These are phyloP conservation scores for Capra hircus DNA, from an alignment of 2,113 vertebrate species.

Conservation along the genomic window DNA sequence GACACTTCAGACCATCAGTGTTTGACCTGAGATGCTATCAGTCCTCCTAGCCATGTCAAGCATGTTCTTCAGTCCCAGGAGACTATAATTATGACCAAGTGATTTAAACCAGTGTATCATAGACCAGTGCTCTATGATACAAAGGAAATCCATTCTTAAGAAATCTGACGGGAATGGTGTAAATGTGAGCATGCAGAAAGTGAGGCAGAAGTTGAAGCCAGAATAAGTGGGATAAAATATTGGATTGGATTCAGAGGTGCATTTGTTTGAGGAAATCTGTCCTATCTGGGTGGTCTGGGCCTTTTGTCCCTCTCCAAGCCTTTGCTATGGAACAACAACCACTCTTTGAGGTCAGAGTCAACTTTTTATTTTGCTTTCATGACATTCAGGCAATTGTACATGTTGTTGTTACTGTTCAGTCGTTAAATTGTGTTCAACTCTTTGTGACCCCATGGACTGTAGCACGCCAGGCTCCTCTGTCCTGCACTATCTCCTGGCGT, in stretches of 20 bases:
- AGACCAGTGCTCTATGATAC: neutral
- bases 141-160: neutral
- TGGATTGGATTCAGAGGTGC: neutral
- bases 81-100: neutral
- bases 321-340: neutral
- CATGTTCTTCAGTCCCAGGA: neutral
- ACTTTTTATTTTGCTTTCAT: neutral
- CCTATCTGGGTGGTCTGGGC: neutral
- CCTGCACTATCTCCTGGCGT: neutral
- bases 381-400: neutral
- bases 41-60: neutral
- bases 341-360: neutral
- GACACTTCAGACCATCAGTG: neutral
- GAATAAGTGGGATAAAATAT: neutral
- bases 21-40: neutral
- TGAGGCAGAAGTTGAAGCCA: neutral
- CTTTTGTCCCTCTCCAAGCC: neutral
- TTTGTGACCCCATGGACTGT: neutral
- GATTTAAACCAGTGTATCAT: neutral
- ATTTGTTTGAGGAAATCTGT: neutral
- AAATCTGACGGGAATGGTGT: neutral
- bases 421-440: fast-evolving
- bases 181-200: neutral
- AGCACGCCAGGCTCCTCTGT: neutral
- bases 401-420: neutral